Evolutionary conservation across 2,113 vertebrate species (phyloP), one percentile per base, ranked within the genome.

Genomic region (Apeltes quadracus): DNA sequence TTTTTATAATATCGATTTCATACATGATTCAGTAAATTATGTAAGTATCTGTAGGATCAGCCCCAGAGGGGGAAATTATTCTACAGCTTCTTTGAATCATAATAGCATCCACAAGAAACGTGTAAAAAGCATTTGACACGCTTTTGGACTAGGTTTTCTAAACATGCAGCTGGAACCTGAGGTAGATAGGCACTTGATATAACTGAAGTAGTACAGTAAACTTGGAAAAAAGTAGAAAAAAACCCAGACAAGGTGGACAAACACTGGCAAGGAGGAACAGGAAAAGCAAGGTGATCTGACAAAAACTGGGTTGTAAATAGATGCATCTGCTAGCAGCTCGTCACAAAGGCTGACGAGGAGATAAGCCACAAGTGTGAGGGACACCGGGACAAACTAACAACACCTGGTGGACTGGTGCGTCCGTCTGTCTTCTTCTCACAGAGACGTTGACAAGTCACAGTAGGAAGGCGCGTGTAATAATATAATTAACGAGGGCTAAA

Each of bases 21-120:
- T 67, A 22, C 54, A 69, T 29, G n/a, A 53, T 81, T 51, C 23
- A 66, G 55, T 36, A 51, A 63, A 74, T 38, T 48, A 70, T 73
- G 36, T 27, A 39, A 38, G 41, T 9, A 48, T 32, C 16, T 34
- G 44, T 20, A 13, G 12, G 32, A 62, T 59, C 14, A 51, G 27
- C n/a, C 16, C 58, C 36, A 5, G 32, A 50, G 25, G 51, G 61
- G 13, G 10, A 70, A 61, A 64, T 62, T 16, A 12, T 38, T 46
- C 1, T 9, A 16, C 38, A 61, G 48, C 25, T 57, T 58, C 23
- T 20, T 23, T 61, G 14, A 65, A 46, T 48, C 12, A 32, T 11
- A 55, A 20, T 41, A 20, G 14, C 14, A 20, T 61, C 29, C 15
- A 41, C 18, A 23, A 3, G 20, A 13, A 27, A 34, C 44, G n/a